phyloP scores from a whole-genome alignment of 1,140 invertebrate species.

The Lethrus apterus region DNA sequence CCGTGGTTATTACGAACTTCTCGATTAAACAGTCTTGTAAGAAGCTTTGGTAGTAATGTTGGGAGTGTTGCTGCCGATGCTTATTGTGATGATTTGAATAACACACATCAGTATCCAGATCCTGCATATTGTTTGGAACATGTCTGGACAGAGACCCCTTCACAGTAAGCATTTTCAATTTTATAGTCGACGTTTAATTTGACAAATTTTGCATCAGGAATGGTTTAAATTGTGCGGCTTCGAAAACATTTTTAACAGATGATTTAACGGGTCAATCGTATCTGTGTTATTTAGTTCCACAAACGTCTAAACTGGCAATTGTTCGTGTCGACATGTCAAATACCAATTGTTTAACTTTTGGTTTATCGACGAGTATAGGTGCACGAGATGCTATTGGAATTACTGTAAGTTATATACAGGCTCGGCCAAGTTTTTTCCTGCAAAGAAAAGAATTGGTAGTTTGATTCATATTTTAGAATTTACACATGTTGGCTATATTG shows the following conservation, averaged over 20 bases:
- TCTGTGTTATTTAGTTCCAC: slow-evolving; percentile 71
- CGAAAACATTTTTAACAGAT: slow-evolving; percentile 70
- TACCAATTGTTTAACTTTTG: slow-evolving; percentile 61
- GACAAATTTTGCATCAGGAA: slow-evolving; percentile 39
- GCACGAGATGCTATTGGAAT: slow-evolving; percentile 80
- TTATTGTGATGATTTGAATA: not conserved
- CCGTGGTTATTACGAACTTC: slow-evolving; percentile 21
- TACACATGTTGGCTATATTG: slow-evolving; percentile 76
- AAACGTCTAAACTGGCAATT: slow-evolving; percentile 59
- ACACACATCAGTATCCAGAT: slow-evolving; percentile 39
- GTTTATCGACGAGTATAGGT: slow-evolving; percentile 58
- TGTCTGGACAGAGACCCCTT: slow-evolving; percentile 72
- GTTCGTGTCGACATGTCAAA: slow-evolving; percentile 69
- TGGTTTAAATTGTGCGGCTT: slow-evolving; percentile 48
- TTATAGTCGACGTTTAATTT: not conserved
- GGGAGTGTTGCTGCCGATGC: not conserved
- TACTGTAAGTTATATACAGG: slow-evolving; percentile 44
- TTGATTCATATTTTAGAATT: slow-evolving; percentile 42
- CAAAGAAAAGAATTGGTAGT: too few relatives aligned
- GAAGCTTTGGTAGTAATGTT: not conserved
- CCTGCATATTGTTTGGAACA: slow-evolving; percentile 83
- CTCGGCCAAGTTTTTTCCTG: not conserved
- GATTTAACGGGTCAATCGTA: slow-evolving; percentile 79
- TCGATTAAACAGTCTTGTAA: slow-evolving; percentile 14
- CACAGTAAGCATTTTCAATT: too few relatives aligned